Conservation (phyloP, 92 coral and sea anemone genomes). For the Paragorgia papillata region DNA sequence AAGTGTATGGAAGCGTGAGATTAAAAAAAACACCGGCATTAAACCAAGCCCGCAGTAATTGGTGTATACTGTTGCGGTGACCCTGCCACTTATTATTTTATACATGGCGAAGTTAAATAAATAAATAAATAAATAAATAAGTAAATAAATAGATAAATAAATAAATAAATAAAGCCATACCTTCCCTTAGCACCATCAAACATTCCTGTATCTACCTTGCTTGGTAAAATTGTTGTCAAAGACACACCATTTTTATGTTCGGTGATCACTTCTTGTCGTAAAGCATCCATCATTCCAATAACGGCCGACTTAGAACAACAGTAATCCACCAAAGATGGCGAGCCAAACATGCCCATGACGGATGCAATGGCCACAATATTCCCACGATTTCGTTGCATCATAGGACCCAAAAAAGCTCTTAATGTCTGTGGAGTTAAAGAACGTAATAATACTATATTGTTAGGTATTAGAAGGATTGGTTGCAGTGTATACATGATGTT, state of each 20-base stretch:
- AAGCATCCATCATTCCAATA: constrained; percentile 86
- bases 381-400: constrained; percentile 80
- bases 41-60: too few species aligned
- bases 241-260: constrained; percentile 62
- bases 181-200: constrained; percentile 85
- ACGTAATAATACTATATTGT: too few species aligned
- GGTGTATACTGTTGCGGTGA: too few species aligned
- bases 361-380: constrained; percentile 85
- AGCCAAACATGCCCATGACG: constrained; percentile 70
- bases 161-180: too few species aligned
- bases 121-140: too few species aligned
- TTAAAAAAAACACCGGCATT: too few species aligned
- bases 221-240: constrained; percentile 88
- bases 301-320: constrained; percentile 92
- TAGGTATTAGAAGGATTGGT: too few species aligned
- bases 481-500: background rate
- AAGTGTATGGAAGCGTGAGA: too few species aligned
- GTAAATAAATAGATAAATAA: too few species aligned
- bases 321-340: constrained; percentile 80
- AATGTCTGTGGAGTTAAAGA: constrained; percentile 62
- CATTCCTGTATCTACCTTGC: constrained; percentile 85
- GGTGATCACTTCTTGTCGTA: constrained; percentile 69
- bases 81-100: too few species aligned
- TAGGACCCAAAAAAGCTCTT: constrained; percentile 76
- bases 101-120: too few species aligned